Base-by-base conservation (phyloP, 2,797 vertebrate genomes). In the Galagoides demidoff region DNA sequence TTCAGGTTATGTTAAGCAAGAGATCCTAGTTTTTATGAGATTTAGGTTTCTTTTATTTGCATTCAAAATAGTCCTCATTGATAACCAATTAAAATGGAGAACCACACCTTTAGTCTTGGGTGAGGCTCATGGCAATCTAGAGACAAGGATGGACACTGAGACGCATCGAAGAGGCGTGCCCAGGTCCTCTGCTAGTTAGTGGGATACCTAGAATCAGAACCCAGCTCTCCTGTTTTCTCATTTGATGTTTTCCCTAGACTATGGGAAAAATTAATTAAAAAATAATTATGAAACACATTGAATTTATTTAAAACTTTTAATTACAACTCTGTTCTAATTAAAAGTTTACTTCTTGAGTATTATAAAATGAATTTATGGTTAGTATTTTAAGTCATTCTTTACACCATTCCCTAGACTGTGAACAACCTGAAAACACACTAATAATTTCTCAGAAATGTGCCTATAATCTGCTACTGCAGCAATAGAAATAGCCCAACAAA, bases 401-500 rank as follows among this genome's bases (percentile, higher is more conserved):
- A 7, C 37, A 81, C 31, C 34, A n/a, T 77, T 91, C 78, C 5
- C 23, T 31, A 66, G 12, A 92, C 90, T 57, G 82, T 45, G 20
- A 14, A 90, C 68, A 89, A 89, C 55, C 34, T 93, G 71, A 85
- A 96, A 85, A 85, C 52, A 78, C 8, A 88, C 17, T 45, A 55
- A 90, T 9, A 73, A 83, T 55, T 64, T 90, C 74, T 94, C 34
- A 78, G 90, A 77, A 92, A 94, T 31, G 34, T 84, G 22, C 37
- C 64, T 92, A 55, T 89, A 55, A 64, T 88, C 52, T 71, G 89
- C 49, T 59, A n/a, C 31, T 49, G 57, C 29, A 89, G 59, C 43
- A 96, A 96, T 0, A 95, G 89, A 97, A 95, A 96, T 17, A 97
- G 64, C 23, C 85, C 92, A 96, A 95, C 90, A 94, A 96, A 96